Evolutionary conservation across 2,888 invertebrate species (phyloP), one percentile per base, ranked within the genome.

Genomic region (Cataglyphis albicans): DNA sequence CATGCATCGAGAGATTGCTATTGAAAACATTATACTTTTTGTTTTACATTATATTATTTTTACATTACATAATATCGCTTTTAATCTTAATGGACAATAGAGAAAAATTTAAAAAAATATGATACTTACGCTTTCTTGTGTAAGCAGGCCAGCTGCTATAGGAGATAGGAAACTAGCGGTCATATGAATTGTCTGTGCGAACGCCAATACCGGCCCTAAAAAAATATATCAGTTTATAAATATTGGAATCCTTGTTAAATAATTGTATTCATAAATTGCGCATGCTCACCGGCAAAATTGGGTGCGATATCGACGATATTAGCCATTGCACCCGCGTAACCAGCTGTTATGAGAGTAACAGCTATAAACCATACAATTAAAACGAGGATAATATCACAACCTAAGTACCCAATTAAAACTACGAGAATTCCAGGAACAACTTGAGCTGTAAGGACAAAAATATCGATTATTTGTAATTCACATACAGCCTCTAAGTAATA

Each of bases 121-220:
- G 32, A 72, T 70, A 93, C 95, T 95, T 93, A 96, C 97, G 92
- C 96, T 95, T 86, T 96, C 95, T 88, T 96, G 95, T 32, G 96
- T 95, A 81, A 97, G 94, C 85, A 96, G 94, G 86, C 97, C 97
- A 87, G 96, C 96, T 25, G 96, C 96, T 78, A 97, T 93, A 0
- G 97, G 97, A 72, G 97, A 97, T 55, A 97, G 91, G 92, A 97
- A 97, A 90, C 97, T 97, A 41, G 97, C 97, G 15, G 96, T 96
- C 97, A 97, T 97, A 93, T 97, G 97, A 90, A 97, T 97, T n/a
- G 97, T 97, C 95, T 97, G 97, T 88, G 97, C 97, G 93, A 97
- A 97, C 18, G 97, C 97, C 87, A 97, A 94, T 65, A 97, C 96
- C 48, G 97, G 97, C 74, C 96, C 95, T 95, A 78, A 3, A 76